phyloP scores from a whole-genome alignment of 2,113 vertebrate species.

The Scomber scombrus region DNA sequence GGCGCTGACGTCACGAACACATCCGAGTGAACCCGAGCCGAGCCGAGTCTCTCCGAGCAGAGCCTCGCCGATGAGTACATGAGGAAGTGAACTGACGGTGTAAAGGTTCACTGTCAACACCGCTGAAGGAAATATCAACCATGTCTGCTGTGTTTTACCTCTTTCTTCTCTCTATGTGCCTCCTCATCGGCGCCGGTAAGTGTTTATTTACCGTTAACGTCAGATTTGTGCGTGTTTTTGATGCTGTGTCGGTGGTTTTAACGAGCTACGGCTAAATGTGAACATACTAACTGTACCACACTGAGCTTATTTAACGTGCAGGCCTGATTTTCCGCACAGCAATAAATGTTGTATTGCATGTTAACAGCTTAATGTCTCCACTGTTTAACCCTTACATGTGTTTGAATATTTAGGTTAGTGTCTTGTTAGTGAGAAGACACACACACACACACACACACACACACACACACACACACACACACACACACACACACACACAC shows the following conservation, averaged over 20 bases:
- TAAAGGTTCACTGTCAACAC: background rate
- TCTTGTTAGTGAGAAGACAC: no score
- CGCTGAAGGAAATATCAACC: background rate
- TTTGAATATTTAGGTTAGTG: no score
- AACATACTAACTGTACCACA: background rate
- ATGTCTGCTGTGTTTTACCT: background rate
- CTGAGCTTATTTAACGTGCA: no score
- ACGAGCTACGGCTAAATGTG: no score
- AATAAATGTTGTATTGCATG: no score
- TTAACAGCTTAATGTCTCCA: no score
- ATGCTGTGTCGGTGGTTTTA: background rate
- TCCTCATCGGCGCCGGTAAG: constrained; percentile 16
- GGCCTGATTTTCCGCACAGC: no score
- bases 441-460: no score
- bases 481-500: no score
- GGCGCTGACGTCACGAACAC: no score
- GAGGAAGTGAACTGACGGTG: background rate
- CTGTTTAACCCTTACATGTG: no score
- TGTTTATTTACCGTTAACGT: background rate
- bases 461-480: no score
- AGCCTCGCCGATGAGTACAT: background rate
- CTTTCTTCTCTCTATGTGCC: background rate
- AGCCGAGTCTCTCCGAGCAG: background rate
- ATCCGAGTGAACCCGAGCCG: background rate
- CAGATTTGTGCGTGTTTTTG: background rate